These are phyloP conservation scores for Lasiurus borealis DNA, from an alignment of 2,113 vertebrate genomes.

Conservation along the genomic window DNA sequence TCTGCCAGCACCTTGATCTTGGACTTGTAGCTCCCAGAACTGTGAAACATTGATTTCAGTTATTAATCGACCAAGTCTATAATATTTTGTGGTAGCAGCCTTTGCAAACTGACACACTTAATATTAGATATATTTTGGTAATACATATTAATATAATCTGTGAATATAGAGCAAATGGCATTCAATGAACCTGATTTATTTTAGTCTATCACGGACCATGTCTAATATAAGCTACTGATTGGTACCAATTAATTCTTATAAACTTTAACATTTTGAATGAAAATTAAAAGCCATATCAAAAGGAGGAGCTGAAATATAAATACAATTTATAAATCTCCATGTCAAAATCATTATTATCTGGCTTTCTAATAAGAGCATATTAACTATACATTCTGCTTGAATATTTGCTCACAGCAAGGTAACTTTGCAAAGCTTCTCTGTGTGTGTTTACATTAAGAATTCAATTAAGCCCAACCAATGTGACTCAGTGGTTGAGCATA, in stretches of 20 bases:
- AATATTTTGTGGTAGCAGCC: not conserved
- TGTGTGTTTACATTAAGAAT: not conserved
- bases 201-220: not conserved
- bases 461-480: not conserved
- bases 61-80: not conserved
- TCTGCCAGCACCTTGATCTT: not conserved
- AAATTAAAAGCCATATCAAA: not conserved
- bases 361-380: not conserved
- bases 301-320: not conserved
- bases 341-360: not conserved
- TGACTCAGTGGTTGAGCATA: no score
- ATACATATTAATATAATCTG: not conserved
- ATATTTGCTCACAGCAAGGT: not conserved
- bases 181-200: not conserved
- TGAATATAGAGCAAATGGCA: not conserved
- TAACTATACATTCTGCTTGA: not conserved
- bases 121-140: not conserved
- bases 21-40: not conserved
- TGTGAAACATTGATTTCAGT: not conserved
- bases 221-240: not conserved
- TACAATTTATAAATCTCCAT: not conserved
- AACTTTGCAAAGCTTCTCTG: not conserved
- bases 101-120: not conserved
- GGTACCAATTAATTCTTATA: not conserved
- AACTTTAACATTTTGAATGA: not conserved